phyloP scores from a whole-genome alignment of 2,888 invertebrate genomes.

The Sinopyrophorus schimmeli region DNA sequence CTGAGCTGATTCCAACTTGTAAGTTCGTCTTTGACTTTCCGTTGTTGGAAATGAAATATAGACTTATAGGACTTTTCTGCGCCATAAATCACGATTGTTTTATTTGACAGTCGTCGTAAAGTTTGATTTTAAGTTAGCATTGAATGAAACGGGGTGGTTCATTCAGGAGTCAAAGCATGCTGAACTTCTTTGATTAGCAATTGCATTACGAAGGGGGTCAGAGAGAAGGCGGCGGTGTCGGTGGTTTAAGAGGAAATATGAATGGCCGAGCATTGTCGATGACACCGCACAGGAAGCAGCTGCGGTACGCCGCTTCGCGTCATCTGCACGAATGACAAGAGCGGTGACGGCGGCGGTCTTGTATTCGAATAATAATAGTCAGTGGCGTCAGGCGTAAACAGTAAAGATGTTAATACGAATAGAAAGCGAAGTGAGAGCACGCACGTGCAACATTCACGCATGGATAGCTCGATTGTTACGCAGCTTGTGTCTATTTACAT shows the following conservation, averaged over 20 bases:
- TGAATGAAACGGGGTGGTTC: constrained; percentile 24
- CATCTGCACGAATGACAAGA: constrained; percentile 25
- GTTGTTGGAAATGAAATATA: constrained; percentile 28
- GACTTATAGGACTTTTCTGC: constrained; percentile 23
- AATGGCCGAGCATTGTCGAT: constrained; percentile 26
- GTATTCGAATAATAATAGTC: constrained; percentile 10
- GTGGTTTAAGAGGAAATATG: too few species aligned
- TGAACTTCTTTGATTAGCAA: constrained; percentile 24
- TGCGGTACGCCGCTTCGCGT: constrained; percentile 29
- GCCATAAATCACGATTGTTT: constrained; percentile 30
- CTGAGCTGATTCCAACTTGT: constrained; percentile 26
- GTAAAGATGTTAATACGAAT: constrained; percentile 9
- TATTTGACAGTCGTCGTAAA: constrained; percentile 20
- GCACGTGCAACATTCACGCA: constrained; percentile 25
- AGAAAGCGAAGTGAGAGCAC: constrained; percentile 22
- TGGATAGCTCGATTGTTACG: constrained; percentile 20
- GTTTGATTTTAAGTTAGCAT: constrained; percentile 30
- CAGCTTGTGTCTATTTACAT: constrained; percentile 24
- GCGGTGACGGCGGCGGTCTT: constrained; percentile 9
- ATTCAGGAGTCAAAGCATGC: constrained; percentile 14
- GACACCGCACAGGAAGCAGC: constrained; percentile 30
- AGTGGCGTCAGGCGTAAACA: constrained; percentile 21
- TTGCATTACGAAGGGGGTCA: constrained; percentile 18
- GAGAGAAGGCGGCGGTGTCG: constrained; percentile 19
- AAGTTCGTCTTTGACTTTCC: constrained; percentile 21